Evolutionary conservation across 2,888 invertebrate genomes (phyloP).

Genomic region (Tetragonisca angustula): DNA sequence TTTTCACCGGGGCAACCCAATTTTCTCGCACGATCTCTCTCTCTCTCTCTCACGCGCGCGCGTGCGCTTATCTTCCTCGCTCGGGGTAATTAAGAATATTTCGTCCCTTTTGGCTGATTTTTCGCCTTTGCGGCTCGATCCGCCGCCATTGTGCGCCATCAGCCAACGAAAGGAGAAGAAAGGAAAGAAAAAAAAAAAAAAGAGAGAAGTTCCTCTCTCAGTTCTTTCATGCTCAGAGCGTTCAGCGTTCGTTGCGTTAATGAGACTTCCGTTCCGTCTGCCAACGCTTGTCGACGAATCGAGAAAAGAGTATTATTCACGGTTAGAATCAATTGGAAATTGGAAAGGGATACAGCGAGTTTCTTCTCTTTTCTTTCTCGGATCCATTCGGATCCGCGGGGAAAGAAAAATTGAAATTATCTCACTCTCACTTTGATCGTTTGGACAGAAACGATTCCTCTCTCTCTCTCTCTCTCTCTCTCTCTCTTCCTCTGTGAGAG

Average conservation of each 20-base stretch:
- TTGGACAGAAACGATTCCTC: too few species aligned
- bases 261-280: not conserved
- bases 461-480: not conserved
- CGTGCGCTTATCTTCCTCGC: constrained; percentile 27
- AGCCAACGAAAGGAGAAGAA: not conserved
- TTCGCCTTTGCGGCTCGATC: constrained; percentile 9
- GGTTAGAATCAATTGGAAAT: not conserved
- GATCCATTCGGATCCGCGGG: too few species aligned
- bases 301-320: not conserved
- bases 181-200: too few species aligned
- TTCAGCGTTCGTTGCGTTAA: not conserved
- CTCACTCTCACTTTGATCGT: not conserved
- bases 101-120: constrained; percentile 35
- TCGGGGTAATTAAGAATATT: constrained; percentile 50
- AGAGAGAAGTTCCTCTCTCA: not conserved
- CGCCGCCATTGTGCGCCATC: not conserved
- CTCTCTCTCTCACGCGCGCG: too few species aligned
- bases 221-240: not conserved
- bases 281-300: not conserved
- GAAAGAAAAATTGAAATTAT: not conserved
- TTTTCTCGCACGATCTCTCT: constrained; percentile 1
- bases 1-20: constrained; percentile 17
- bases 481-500: not conserved
- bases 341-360: not conserved
- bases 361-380: not conserved